phyloP scores from a whole-genome alignment of 2,888 invertebrate species.

The Trichogramma evanescens region DNA sequence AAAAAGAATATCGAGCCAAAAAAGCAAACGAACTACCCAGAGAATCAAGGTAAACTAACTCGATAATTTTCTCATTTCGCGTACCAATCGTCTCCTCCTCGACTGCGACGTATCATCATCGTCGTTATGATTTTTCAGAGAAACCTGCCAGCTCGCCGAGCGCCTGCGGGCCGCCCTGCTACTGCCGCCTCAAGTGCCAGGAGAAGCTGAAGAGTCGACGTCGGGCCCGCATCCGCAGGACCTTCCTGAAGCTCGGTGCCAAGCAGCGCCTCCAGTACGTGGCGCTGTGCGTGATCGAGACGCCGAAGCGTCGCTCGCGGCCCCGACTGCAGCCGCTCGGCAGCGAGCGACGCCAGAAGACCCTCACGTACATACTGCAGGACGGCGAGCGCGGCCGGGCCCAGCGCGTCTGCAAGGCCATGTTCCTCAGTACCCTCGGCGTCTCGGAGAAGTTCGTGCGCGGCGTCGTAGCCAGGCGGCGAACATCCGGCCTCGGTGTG shows the following conservation, averaged over 20 bases:
- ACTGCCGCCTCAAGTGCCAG: constrained; percentile 33
- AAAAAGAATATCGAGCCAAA: no score
- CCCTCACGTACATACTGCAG: constrained; percentile 32
- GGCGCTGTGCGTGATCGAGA: constrained; percentile 33
- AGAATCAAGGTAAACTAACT: no score
- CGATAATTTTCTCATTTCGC: no score
- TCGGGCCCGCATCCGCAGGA: constrained; percentile 30
- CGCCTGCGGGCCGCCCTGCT: constrained; percentile 29
- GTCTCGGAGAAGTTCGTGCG: constrained; percentile 36
- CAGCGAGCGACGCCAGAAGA: constrained; percentile 30
- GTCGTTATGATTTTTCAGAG: no score
- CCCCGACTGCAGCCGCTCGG: constrained; percentile 22
- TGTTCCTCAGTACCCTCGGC: constrained; percentile 35
- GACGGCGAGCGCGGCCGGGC: constrained; percentile 29
- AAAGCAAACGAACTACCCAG: no score
- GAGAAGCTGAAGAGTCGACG: constrained; percentile 30
- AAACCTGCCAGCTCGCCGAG: constrained; percentile 22
- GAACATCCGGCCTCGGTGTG: constrained; percentile 29
- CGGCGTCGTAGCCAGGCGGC: constrained; percentile 33
- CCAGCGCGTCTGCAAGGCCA: constrained; percentile 29
- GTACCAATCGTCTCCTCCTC: no score
- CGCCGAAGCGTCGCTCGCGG: constrained; percentile 33
- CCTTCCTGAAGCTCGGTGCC: constrained; percentile 33
- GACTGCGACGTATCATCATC: no score
- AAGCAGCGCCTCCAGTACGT: constrained; percentile 34